phyloP scores from a whole-genome alignment of 2,888 invertebrate species.

The Rhyacophila evoluta region DNA sequence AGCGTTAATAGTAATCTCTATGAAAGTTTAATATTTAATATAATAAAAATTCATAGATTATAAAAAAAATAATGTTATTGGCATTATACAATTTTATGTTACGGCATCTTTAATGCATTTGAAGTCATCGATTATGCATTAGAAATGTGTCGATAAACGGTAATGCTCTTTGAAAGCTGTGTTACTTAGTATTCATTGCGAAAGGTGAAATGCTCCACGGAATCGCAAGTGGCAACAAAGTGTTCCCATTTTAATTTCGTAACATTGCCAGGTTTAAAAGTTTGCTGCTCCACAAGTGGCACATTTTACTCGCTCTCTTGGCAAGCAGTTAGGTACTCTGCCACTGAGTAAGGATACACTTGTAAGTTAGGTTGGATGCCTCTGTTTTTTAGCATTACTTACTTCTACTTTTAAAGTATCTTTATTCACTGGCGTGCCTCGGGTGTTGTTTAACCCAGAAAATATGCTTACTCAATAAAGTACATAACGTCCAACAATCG shows the following conservation, averaged over 20 bases:
- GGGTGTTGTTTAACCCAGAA: neutral
- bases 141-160: neutral
- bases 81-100: no score
- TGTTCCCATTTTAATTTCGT: neutral
- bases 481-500: no score
- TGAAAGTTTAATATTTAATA: no score
- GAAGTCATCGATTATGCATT: neutral
- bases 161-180: neutral
- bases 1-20: no score
- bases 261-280: neutral
- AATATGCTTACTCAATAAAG: neutral
- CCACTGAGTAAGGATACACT: neutral
- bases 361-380: neutral
- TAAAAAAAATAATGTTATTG: no score
- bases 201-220: neutral
- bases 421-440: neutral
- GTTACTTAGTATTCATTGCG: neutral
- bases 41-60: no score
- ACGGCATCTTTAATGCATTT: neutral
- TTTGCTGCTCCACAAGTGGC: constrained; percentile 5
- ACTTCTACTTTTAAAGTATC: neutral
- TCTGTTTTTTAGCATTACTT: neutral
- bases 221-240: neutral
- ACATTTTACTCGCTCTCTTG: constrained; percentile 1
- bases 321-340: neutral